Percentiles rank a stretch among this genome's conserved stretches.
Evolutionary conservation across 1,140 invertebrate species (phyloP).

Genomic region (Lithobius niger): DNA sequence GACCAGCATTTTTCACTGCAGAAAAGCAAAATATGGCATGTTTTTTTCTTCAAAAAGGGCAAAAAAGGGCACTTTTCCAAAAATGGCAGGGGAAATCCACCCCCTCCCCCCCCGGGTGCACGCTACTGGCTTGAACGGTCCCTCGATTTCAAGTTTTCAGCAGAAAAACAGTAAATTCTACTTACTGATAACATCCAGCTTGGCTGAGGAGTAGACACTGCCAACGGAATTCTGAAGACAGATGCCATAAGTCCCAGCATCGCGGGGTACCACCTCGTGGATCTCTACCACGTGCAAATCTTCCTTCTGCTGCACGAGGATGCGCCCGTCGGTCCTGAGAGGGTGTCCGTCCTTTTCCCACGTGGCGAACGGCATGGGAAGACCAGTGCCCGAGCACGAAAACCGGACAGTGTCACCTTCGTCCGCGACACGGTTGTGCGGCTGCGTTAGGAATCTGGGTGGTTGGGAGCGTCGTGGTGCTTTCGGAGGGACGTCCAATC

Average conservation of each 20-base stretch:
- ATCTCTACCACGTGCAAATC: slow-evolving; percentile 63
- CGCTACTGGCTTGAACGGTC: too few relatives aligned
- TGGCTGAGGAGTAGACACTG: slow-evolving; percentile 58
- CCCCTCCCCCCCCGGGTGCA: too few relatives aligned
- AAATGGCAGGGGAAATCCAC: too few relatives aligned
- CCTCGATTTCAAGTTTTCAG: too few relatives aligned
- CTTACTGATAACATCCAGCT: slow-evolving; percentile 60
- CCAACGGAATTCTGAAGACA: slow-evolving; percentile 69
- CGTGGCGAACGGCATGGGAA: slow-evolving; percentile 43
- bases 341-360: slow-evolving; percentile 63
- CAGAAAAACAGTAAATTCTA: too few relatives aligned
- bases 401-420: slow-evolving; percentile 66
- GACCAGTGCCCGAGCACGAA: slow-evolving; percentile 59
- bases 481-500: background rate
- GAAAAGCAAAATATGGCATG: too few relatives aligned
- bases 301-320: slow-evolving; percentile 56
- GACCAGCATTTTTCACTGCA: too few relatives aligned
- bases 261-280: slow-evolving; percentile 53
- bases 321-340: slow-evolving; percentile 40
- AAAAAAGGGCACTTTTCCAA: too few relatives aligned
- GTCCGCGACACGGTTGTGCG: slow-evolving; percentile 66
- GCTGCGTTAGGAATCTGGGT: slow-evolving; percentile 60
- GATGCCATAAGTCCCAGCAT: slow-evolving; percentile 66
- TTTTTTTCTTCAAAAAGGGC: too few relatives aligned
- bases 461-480: background rate